Evolutionary conservation across 2,888 invertebrate genomes (phyloP).

Genomic region (Barypeithes pellucidus): DNA sequence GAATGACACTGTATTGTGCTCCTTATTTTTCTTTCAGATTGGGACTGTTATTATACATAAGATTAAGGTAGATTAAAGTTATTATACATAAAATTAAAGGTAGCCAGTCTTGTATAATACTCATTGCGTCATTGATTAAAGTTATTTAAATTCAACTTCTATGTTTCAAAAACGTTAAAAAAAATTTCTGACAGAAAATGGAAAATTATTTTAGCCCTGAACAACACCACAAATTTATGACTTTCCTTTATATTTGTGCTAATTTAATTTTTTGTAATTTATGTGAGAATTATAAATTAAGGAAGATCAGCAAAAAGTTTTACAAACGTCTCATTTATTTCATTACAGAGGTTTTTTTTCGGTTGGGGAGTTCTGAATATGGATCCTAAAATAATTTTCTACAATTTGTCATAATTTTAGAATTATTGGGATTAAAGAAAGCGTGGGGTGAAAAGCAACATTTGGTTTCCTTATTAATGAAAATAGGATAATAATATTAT

Average conservation of each 20-base stretch:
- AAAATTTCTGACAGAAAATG: background rate
- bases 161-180: background rate
- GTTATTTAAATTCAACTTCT: background rate
- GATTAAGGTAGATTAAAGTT: no score
- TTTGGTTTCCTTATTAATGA: background rate
- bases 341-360: background rate
- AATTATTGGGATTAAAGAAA: background rate
- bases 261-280: constrained; percentile 10
- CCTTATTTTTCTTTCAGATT: no score
- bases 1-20: no score
- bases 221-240: background rate
- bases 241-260: background rate
- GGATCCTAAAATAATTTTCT: background rate
- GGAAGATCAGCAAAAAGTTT: constrained; percentile 1
- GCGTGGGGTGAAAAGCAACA: background rate
- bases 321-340: constrained; percentile 8
- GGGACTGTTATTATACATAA: no score
- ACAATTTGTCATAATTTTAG: background rate
- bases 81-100: no score
- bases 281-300: constrained; percentile 10
- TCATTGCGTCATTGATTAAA: background rate
- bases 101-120: no score
- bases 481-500: no score
- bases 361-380: background rate
- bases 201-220: background rate